These are phyloP conservation scores for Agapetus fuscipes DNA, from an alignment of 2,888 invertebrate species.

Conservation along the genomic window DNA sequence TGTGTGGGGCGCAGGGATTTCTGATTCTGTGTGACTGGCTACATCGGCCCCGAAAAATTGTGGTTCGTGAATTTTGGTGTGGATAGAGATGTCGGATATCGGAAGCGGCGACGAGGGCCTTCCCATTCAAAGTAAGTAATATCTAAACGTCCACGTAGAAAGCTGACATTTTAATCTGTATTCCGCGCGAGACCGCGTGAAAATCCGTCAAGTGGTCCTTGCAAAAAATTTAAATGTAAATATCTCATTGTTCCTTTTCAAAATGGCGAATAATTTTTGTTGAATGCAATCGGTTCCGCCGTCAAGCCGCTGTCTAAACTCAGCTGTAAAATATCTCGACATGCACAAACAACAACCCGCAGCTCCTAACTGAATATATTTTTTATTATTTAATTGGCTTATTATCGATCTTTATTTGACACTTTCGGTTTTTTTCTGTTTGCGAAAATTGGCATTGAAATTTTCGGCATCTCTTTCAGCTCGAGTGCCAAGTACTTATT, in stretches of 20 bases:
- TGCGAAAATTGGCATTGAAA: neutral
- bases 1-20: too few relatives aligned
- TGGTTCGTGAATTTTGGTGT: conserved; percentile 43
- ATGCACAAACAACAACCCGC: neutral
- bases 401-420: neutral
- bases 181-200: conserved; percentile 27
- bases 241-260: conserved; percentile 48
- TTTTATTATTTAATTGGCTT: too few relatives aligned
- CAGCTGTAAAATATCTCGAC: neutral
- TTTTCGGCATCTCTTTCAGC: too few relatives aligned
- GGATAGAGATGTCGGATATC: conserved; percentile 65
- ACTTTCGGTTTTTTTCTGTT: neutral
- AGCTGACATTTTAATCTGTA: conserved; percentile 26
- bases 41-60: conserved; percentile 17
- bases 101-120: conserved; percentile 72
- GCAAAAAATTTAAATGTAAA: conserved; percentile 36
- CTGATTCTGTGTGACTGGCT: too few relatives aligned
- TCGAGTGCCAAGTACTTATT: too few relatives aligned
- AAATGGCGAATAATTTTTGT: conserved; percentile 43
- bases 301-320: conserved; percentile 14
- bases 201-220: conserved; percentile 29
- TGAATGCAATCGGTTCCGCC: conserved; percentile 20
- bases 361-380: too few relatives aligned
- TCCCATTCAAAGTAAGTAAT: conserved; percentile 68
- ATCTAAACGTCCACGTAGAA: conserved; percentile 28